Percentiles rank a stretch among this genome's conserved stretches.
Evolutionary conservation across 2,888 invertebrate genomes (phyloP).

Genomic region (Pandemis heparana): DNA sequence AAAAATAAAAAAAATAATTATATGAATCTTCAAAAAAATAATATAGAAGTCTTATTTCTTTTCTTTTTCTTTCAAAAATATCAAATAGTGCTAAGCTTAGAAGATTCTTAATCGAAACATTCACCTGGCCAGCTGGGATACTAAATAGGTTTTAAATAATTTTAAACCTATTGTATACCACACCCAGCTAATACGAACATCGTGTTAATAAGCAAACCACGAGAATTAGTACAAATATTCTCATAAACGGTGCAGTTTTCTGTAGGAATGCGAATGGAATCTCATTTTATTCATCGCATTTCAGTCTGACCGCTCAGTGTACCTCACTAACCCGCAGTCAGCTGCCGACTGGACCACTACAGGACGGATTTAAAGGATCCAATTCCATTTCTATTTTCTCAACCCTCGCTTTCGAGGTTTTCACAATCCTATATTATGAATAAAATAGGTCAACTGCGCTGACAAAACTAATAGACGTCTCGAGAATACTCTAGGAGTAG

Average conservation of each 20-base stretch:
- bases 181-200: neutral
- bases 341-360: slow-evolving; percentile 48
- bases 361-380: slow-evolving; percentile 61
- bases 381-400: slow-evolving; percentile 66
- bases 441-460: slow-evolving; percentile 60
- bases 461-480: slow-evolving; percentile 49
- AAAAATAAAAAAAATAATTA: no score
- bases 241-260: slow-evolving; percentile 36
- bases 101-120: no score
- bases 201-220: slow-evolving; percentile 13
- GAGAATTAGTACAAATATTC: slow-evolving; percentile 38
- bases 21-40: no score
- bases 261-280: slow-evolving; percentile 50
- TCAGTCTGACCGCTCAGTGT: slow-evolving; percentile 37
- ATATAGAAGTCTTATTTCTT: no score
- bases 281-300: slow-evolving; percentile 32
- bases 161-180: neutral
- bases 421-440: slow-evolving; percentile 56
- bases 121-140: no score
- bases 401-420: slow-evolving; percentile 56
- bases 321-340: slow-evolving; percentile 38
- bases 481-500: slow-evolving; percentile 13
- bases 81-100: no score
- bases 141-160: no score
- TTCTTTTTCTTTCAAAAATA: no score